Percentiles rank a stretch among this genome's conserved stretches.
phyloP scores from a whole-genome alignment of 1,140 invertebrate genomes.

The Drosophila albomicans region DNA sequence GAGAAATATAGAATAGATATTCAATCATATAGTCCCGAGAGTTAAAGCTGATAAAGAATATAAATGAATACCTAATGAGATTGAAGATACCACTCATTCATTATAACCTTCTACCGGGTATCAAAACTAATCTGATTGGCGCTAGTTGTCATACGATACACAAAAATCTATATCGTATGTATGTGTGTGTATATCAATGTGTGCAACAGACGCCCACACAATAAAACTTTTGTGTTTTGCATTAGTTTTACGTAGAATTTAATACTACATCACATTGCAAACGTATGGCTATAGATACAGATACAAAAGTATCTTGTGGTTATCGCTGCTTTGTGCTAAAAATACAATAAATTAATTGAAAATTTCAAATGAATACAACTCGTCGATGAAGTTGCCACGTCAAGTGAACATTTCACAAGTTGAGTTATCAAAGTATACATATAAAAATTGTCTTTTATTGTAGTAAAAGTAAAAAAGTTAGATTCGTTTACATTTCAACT shows the following conservation, averaged over 20 bases:
- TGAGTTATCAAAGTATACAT: background rate
- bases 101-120: no score
- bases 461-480: no score
- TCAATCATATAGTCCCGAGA: no score
- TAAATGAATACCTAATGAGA: no score
- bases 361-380: background rate
- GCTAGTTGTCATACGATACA: no score
- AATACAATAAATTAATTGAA: background rate
- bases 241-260: conserved; percentile 3
- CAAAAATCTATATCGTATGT: no score
- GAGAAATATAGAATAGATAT: no score
- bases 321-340: background rate
- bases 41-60: no score
- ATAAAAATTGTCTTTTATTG: no score
- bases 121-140: no score
- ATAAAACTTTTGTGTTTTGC: conserved; percentile 2
- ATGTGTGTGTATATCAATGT: background rate
- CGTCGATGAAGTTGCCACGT: background rate
- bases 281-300: conserved; percentile 1
- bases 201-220: conserved; percentile 13
- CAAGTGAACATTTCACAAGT: background rate
- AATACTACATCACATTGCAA: background rate
- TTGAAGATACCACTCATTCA: no score
- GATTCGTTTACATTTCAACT: no score
- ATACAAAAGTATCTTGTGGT: conserved; percentile 17